Percentiles rank a stretch among this genome's conserved stretches.
Evolutionary conservation across 2,113 vertebrate genomes (phyloP).

Genomic region (Aplodontia rufa): DNA sequence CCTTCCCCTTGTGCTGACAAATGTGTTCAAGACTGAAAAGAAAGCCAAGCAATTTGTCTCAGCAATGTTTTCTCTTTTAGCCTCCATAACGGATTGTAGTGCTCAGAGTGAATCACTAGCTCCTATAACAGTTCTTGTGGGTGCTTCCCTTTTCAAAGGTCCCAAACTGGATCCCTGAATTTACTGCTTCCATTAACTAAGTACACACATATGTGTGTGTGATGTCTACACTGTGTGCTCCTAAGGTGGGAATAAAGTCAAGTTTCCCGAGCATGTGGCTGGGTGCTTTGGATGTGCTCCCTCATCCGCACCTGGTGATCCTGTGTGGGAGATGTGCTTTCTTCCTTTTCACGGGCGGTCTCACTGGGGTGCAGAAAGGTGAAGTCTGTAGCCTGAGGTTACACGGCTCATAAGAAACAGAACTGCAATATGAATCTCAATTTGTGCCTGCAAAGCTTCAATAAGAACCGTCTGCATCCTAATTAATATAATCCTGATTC

Average conservation of each 20-base stretch:
- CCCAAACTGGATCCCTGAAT: conserved; percentile 57
- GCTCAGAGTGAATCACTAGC: conserved; percentile 56
- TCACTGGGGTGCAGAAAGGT: not conserved
- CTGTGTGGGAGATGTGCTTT: not conserved
- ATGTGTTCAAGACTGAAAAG: not conserved
- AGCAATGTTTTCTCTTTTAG: conserved; percentile 50
- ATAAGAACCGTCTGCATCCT: not conserved
- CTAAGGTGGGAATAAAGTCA: not conserved
- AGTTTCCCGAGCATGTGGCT: rapidly evolving
- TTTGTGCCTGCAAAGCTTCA: not conserved
- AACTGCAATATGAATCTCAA: rapidly evolving
- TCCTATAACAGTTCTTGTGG: not conserved
- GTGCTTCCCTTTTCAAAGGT: conserved; percentile 52
- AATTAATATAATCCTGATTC: conserved; percentile 41
- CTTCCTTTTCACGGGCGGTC: not conserved
- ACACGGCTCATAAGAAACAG: not conserved
- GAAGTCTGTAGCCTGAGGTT: not conserved
- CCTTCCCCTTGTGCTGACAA: not conserved
- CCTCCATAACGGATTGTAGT: conserved; percentile 67
- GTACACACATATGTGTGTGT: not conserved
- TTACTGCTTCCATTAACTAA: not conserved
- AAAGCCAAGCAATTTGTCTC: not conserved
- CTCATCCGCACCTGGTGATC: not conserved
- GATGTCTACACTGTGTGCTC: not conserved
- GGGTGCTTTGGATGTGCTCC: not conserved